Evolutionary conservation across 1,140 invertebrate species (phyloP).

Genomic region (Trachelipus rathkii): DNA sequence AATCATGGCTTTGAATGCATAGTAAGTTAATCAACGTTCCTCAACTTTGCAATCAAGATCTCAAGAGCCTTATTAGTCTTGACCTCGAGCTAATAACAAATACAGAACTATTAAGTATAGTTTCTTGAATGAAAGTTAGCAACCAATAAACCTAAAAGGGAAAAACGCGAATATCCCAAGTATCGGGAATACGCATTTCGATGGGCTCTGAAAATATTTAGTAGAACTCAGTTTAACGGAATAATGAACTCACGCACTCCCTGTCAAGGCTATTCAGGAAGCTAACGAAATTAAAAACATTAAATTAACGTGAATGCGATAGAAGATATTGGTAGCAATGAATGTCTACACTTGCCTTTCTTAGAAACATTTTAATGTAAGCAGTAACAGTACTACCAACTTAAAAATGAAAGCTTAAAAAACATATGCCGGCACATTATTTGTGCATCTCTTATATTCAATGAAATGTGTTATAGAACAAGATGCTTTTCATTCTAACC

Average conservation of each 20-base stretch:
- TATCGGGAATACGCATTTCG: conserved; percentile 73
- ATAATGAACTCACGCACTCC: conserved; percentile 72
- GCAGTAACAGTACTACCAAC: conserved; percentile 46
- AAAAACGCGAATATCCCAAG: conserved; percentile 74
- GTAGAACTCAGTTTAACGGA: conserved; percentile 73
- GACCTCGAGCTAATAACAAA: conserved; percentile 84
- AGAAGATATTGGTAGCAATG: conserved; percentile 47
- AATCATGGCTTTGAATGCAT: conserved; percentile 73
- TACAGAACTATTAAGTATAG: conserved; percentile 75
- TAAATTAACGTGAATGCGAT: conserved; percentile 82
- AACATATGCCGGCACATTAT: conserved; percentile 49
- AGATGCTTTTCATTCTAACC: conserved; percentile 48
- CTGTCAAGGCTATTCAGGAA: conserved; percentile 69
- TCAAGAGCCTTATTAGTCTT: conserved; percentile 66
- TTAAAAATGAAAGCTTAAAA: conserved; percentile 49
- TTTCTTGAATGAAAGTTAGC: conserved; percentile 75
- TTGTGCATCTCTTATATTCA: conserved; percentile 51
- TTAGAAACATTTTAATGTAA: conserved; percentile 48
- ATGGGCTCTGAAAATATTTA: conserved; percentile 68
- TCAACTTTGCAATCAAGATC: conserved; percentile 68
- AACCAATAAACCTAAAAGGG: conserved; percentile 64
- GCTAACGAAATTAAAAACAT: conserved; percentile 65
- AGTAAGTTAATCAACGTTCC: conserved; percentile 74
- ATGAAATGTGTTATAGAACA: conserved; percentile 49
- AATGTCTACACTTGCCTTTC: conserved; percentile 40